A percentile compares a stretch with the other conserved stretches of the same genome.
phyloP scores from a whole-genome alignment of 1,140 invertebrate species.

The Xylocopa sonorina region DNA sequence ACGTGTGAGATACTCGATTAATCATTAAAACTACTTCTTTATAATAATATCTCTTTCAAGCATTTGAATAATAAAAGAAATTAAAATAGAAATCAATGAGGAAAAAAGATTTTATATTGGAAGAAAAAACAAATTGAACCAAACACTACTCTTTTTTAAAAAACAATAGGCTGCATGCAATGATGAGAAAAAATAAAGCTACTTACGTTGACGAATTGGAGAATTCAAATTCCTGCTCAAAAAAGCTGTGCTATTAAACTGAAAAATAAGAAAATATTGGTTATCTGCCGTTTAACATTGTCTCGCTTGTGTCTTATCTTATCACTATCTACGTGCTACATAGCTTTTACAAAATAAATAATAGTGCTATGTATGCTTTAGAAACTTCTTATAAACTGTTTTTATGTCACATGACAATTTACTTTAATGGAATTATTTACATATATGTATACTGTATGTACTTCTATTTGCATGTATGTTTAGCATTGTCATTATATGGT shows the following conservation, averaged over 20 bases:
- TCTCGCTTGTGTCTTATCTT: conserved; percentile 57
- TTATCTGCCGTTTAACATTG: conserved; percentile 19
- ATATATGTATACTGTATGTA: no score
- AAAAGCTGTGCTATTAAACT: conserved; percentile 55
- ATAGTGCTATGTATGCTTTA: not conserved
- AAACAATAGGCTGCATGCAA: conserved; percentile 44
- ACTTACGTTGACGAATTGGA: conserved; percentile 55
- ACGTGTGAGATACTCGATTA: conserved; percentile 14
- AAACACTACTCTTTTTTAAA: conserved; percentile 40
- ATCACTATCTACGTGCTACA: conserved; percentile 38
- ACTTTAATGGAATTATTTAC: conserved; percentile 15
- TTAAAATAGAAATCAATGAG: conserved; percentile 21
- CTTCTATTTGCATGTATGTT: not conserved
- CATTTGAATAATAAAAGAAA: conserved; percentile 9
- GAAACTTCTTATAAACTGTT: not conserved
- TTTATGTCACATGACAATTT: conserved; percentile 6
- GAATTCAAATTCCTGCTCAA: conserved; percentile 38
- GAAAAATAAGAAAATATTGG: conserved; percentile 47
- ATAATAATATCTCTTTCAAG: conserved; percentile 21
- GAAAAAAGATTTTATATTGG: conserved; percentile 8
- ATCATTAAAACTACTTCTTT: conserved; percentile 27
- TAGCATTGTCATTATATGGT: conserved; percentile 55
- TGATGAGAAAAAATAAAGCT: not conserved
- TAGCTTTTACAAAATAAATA: conserved; percentile 8
- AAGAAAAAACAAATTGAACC: conserved; percentile 22